Evolutionary conservation across 2,888 invertebrate species (phyloP), one percentile per base, ranked within the genome.

Genomic region (Phyllotreta striolata): DNA sequence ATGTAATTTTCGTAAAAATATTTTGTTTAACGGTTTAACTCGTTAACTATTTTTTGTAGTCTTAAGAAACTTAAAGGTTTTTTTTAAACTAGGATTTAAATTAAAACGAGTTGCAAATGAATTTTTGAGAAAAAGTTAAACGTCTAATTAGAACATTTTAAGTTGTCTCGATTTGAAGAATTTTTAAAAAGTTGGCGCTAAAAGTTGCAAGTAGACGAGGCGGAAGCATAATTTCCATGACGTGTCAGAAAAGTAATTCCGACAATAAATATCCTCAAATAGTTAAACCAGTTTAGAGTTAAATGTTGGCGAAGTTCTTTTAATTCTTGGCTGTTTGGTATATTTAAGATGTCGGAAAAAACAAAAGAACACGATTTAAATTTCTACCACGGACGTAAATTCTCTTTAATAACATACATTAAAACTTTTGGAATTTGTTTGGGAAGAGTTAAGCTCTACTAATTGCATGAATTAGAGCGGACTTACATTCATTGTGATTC

Each of bases 401-500:
- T 79, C 76, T 72, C 77, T 75, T 77, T 80, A 80, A 80, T 79
- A 79, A 79, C 79, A 77, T 72, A 79, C 79, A 80, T 80, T 80
- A 80, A 80, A 80, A 80, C 74, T 80, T 80, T 78, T 74, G 74
- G 77, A 78, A 77, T 77, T 79, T 76, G 76, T 76, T 79, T 76
- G 74, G 76, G 75, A 74, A 75, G 77, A 79, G 77, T 78, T 78
- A 74, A 79, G 78, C 79, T 77, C 76, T 73, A 79, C 80, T 80
- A 81, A 80, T 81, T 81, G 77, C 80, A 76, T 75, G 78, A 79
- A 81, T 80, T 81, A 79, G 76, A 76, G 77, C 74, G 74, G 77
- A 80, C 77, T 80, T 77, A 78, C 79, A 79, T 79, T 79, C 78
- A 79, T 80, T 80, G 78, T 78, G 76, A 79, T 80, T 79, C 79